Evolutionary conservation across 2,888 invertebrate species (phyloP), one percentile per base, ranked within the genome.

Genomic region (Notodonta dromedarius): DNA sequence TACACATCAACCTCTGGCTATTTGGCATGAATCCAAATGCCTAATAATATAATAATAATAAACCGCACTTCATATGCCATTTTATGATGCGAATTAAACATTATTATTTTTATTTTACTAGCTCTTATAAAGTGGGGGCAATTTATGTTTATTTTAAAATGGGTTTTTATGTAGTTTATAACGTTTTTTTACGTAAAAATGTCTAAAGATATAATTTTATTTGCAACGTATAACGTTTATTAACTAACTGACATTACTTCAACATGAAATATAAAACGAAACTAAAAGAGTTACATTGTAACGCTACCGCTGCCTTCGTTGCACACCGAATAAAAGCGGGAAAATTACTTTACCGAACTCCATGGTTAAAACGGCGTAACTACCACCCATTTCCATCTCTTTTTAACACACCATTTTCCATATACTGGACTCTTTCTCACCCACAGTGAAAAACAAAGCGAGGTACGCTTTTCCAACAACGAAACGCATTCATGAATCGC

Each of bases 241-340:
- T n/a, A n/a, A n/a, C n/a, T n/a, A n/a, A n/a, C n/a, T n/a, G n/a
- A n/a, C n/a, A n/a, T n/a, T n/a, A n/a, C n/a, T n/a, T n/a, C n/a
- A n/a, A 53, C 8, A 44, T 51, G 24, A 56, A 57, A 48, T 59
- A 61, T 54, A 58, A 63, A 67, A 58, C 59, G 32, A 70, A 58
- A 24, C 67, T 24, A 4, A 64, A 62, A 61, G 62, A 65, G 80
- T 84, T 84, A 90, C 91, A 80, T 80, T 81, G 77, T 91, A 87
- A 71, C 72, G 79, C 79, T 73, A 70, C 77, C 24, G 24, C 24
- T 73, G 72, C 79, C 77, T 74, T 62, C 74, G 75, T 77, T 79
- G 83, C 84, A 80, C 80, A 83, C 82, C 79, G 85, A 92, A 93
- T 93, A 92, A 93, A 93, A 89, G 87, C 89, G 81, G 86, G 90